A percentile compares a stretch with the other conserved stretches of the same genome.
Conservation (phyloP, 2,888 invertebrate genomes). For the Brenthis hecate region DNA sequence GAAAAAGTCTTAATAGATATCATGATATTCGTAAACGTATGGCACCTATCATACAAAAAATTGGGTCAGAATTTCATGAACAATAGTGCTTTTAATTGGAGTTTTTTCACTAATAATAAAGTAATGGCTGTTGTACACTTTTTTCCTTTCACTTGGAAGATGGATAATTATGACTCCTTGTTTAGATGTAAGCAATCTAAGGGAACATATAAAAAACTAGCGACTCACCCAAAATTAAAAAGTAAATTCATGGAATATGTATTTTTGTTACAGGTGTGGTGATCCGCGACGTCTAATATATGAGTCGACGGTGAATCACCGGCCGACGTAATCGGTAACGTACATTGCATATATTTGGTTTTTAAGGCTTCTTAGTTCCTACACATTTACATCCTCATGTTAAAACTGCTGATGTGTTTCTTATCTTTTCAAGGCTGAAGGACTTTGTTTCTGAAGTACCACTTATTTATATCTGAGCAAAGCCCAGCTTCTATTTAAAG, state of each 20-base stretch:
- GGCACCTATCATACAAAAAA: not conserved
- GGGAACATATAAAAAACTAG: no score
- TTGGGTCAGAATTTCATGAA: not conserved
- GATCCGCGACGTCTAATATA: slow-evolving; percentile 31
- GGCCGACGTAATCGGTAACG: slow-evolving; percentile 43
- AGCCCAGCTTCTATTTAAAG: no score
- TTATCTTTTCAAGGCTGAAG: no score
- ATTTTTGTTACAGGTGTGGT: slow-evolving; percentile 30
- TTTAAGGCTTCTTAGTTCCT: not conserved
- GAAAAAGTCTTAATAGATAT: not conserved
- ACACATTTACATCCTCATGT: not conserved
- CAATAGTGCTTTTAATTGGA: not conserved
- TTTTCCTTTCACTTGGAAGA: no score
- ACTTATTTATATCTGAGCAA: no score
- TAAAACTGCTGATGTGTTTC: not conserved
- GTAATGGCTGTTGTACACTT: no score
- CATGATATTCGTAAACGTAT: not conserved
- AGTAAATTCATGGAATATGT: slow-evolving; percentile 14
- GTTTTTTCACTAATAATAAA: no score
- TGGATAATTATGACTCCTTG: no score
- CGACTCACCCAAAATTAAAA: no score
- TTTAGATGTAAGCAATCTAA: no score
- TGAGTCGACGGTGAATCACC: slow-evolving; percentile 45
- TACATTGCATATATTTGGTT: slow-evolving; percentile 24
- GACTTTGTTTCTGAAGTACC: not conserved